phyloP scores from a whole-genome alignment of 2,113 vertebrate genomes.

The Pseudonaja textilis region DNA sequence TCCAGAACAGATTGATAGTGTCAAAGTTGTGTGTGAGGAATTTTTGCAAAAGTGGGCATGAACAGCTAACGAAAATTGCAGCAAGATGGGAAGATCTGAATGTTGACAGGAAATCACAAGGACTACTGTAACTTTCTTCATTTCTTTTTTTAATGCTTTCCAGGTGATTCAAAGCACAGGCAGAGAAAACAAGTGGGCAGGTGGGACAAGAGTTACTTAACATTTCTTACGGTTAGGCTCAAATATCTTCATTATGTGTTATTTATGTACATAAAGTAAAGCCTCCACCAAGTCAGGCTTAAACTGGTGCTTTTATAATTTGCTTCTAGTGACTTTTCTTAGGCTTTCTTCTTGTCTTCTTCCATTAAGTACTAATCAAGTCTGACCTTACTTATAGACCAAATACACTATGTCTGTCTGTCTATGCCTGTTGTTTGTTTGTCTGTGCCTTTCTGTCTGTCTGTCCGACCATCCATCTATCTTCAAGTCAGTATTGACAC shows the following conservation, averaged over 20 bases:
- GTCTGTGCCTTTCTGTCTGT: neutral
- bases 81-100: neutral
- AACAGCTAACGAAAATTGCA: neutral
- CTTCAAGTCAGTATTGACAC: neutral
- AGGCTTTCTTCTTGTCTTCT: neutral
- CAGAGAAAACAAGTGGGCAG: neutral
- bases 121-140: neutral
- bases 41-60: neutral
- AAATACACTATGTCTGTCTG: neutral
- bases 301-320: neutral
- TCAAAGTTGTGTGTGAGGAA: neutral
- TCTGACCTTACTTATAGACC: neutral
- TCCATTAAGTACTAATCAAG: neutral
- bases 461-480: too few species aligned
- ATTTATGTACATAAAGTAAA: neutral
- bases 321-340: neutral
- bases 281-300: neutral
- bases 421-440: neutral
- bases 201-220: neutral
- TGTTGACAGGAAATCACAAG: neutral
- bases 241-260: neutral
- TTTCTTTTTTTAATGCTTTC: neutral
- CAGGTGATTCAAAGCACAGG: neutral
- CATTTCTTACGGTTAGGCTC: neutral
- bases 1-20: constrained; percentile 10